phyloP scores from a whole-genome alignment of 1,140 invertebrate genomes.

The Xylocopa sonorina region DNA sequence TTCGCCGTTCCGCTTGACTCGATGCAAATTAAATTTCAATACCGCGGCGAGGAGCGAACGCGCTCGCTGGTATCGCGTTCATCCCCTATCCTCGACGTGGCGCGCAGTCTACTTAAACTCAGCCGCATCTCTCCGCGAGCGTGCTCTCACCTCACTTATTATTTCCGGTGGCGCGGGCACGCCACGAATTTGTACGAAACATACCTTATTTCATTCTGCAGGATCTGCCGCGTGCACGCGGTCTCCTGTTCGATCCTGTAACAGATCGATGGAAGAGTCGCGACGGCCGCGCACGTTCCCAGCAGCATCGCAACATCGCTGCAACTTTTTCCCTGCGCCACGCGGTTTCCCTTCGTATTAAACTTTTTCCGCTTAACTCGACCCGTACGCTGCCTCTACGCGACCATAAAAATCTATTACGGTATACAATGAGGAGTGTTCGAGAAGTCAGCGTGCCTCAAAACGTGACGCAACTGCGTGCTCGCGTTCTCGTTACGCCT shows the following conservation, averaged over 20 bases:
- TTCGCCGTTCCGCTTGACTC: slow-evolving; percentile 13
- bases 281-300: too few relatives aligned
- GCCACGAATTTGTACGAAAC: slow-evolving; percentile 6
- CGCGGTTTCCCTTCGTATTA: slow-evolving; percentile 40
- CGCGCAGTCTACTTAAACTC: slow-evolving; percentile 5
- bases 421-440: slow-evolving; percentile 23
- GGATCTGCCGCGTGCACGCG: not conserved
- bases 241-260: not conserved
- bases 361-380: slow-evolving; percentile 31
- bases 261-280: slow-evolving; percentile 26
- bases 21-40: slow-evolving; percentile 48
- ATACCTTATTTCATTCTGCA: slow-evolving; percentile 37
- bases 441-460: slow-evolving; percentile 35
- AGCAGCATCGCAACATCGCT: not conserved
- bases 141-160: slow-evolving; percentile 25
- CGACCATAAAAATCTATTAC: slow-evolving; percentile 29
- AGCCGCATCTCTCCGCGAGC: not conserved
- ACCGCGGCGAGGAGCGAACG: not conserved
- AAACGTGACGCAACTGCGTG: not conserved
- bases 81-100: too few relatives aligned
- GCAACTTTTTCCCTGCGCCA: not conserved
- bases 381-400: not conserved
- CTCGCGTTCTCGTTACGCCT: not conserved
- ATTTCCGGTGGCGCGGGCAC: not conserved
- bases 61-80: not conserved